Percentiles rank a stretch among this genome's conserved stretches.
phyloP scores from a whole-genome alignment of 2,888 invertebrate genomes.

The Bugulina stolonifera region DNA sequence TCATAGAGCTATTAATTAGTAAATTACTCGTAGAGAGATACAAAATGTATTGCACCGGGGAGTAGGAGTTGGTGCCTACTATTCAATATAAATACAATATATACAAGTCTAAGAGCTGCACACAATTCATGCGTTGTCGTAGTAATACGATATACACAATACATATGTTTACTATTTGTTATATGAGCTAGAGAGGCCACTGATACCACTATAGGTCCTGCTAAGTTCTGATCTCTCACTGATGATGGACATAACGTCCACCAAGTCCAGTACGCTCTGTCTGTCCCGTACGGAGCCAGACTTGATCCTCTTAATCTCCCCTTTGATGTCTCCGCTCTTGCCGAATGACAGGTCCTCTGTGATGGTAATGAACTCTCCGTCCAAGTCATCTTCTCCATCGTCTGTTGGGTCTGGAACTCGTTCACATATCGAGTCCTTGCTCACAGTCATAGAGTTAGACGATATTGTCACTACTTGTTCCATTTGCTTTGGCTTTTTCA shows the following conservation, averaged over 20 bases:
- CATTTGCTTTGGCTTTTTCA: background rate
- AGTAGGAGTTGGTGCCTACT: too few relatives aligned
- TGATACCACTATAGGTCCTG: background rate
- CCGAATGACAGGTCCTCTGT: constrained; percentile 13
- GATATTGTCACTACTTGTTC: constrained; percentile 18
- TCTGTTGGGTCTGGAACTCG: background rate
- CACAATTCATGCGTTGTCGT: too few relatives aligned
- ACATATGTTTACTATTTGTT: too few relatives aligned
- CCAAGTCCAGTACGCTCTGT: constrained; percentile 9
- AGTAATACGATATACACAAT: too few relatives aligned
- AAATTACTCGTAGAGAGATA: too few relatives aligned
- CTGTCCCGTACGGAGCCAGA: background rate
- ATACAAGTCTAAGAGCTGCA: too few relatives aligned
- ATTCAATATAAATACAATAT: too few relatives aligned
- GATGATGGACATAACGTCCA: constrained; percentile 13
- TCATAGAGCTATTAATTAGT: too few relatives aligned
- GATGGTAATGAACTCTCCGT: constrained; percentile 7
- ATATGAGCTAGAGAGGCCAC: too few relatives aligned
- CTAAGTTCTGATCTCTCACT: constrained; percentile 5
- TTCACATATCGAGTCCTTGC: constrained; percentile 10
- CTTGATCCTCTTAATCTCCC: background rate
- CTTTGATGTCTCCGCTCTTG: constrained; percentile 14
- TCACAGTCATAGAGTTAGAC: background rate
- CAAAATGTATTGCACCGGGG: too few relatives aligned
- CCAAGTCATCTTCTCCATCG: background rate